Evolutionary conservation across 2,797 vertebrate species (phyloP).

Genomic region (Mastacembelus armatus): DNA sequence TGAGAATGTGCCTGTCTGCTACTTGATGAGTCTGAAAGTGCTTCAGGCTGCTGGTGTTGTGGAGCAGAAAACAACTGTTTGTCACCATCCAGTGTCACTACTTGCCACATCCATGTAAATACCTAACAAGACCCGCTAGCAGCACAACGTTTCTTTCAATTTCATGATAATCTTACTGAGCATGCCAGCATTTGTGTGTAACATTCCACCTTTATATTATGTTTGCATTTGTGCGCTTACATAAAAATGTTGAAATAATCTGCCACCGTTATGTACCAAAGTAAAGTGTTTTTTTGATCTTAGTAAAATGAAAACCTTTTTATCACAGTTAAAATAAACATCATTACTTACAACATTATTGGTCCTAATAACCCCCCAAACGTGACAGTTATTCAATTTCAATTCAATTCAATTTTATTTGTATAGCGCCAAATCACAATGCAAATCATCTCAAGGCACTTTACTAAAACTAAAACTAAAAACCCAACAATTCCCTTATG

Average conservation of each 20-base stretch:
- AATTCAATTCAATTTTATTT: no score
- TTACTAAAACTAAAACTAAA: no score
- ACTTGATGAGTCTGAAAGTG: conserved; percentile 88
- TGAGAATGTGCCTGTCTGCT: background rate
- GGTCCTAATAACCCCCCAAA: no score
- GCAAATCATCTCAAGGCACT: no score
- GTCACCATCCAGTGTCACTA: conserved; percentile 87
- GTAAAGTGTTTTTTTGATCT: no score
- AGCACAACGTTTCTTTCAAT: conserved; percentile 71
- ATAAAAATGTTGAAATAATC: background rate
- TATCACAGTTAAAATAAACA: background rate
- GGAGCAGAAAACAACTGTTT: conserved; percentile 94
- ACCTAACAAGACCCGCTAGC: conserved; percentile 77
- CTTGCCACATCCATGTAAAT: conserved; percentile 82
- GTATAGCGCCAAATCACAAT: no score
- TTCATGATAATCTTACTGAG: conserved; percentile 66
- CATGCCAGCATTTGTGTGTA: conserved; percentile 58
- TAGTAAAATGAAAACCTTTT: background rate
- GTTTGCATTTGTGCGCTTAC: background rate
- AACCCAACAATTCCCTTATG: no score
- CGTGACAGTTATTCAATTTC: no score
- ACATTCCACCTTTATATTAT: conserved; percentile 21
- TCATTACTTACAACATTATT: no score
- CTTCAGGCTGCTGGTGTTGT: conserved; percentile 80
- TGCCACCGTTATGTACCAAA: no score